Conservation (phyloP, 2,113 vertebrate species). For the Amphilophus citrinellus region DNA sequence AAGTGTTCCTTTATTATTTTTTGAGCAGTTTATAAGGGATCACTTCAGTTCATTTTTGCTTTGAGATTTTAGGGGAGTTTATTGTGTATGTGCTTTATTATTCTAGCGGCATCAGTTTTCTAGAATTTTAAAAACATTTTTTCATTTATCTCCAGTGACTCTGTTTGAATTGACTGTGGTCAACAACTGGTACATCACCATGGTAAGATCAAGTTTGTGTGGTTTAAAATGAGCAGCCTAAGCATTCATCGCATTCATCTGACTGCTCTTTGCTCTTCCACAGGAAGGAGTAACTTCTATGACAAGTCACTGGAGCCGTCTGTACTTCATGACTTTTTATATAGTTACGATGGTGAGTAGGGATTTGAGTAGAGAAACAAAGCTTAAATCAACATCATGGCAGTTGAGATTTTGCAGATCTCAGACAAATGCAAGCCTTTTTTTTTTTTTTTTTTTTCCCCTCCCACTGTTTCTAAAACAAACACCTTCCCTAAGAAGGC, state of each 20-base stretch:
- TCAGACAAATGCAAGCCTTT: background rate
- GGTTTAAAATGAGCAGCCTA: background rate
- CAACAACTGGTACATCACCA: conserved; percentile 99
- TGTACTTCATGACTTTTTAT: conserved; percentile 99
- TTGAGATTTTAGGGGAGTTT: background rate
- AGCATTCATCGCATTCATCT: background rate
- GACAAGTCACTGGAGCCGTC: conserved; percentile 96
- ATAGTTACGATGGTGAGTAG: conserved; percentile 96
- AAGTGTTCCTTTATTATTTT: too few relatives aligned
- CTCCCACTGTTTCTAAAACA: background rate
- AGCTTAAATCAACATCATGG: background rate
- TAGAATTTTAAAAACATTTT: background rate
- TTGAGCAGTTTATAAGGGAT: too few relatives aligned
- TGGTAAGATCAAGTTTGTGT: conserved; percentile 84
- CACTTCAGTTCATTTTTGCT: background rate
- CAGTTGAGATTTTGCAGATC: background rate
- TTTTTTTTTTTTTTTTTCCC: too few relatives aligned
- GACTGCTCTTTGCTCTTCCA: conserved; percentile 18
- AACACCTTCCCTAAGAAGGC: background rate
- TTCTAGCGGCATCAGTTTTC: background rate
- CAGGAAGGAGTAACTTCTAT: conserved; percentile 97
- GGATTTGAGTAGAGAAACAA: background rate
- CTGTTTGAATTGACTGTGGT: conserved; percentile 97
- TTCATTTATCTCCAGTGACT: conserved; percentile 85
- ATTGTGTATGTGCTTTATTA: background rate